phyloP scores from a whole-genome alignment of 2,888 invertebrate genomes.

The Torymus texanus region DNA sequence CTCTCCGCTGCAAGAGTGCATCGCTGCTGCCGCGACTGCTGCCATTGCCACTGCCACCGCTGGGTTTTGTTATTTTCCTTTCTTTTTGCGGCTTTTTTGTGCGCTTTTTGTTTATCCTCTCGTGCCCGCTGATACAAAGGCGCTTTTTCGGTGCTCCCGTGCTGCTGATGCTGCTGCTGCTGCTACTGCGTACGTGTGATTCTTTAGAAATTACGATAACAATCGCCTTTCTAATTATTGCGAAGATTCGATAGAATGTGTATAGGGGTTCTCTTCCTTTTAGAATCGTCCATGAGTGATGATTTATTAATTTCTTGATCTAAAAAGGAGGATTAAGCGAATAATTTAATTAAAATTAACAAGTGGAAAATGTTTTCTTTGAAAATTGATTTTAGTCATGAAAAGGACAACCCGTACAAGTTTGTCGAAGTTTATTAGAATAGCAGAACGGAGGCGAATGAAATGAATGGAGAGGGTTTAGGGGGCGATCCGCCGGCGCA shows the following conservation, averaged over 20 bases:
- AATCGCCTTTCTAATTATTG: not conserved
- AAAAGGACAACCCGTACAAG: too few species aligned
- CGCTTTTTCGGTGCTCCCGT: conserved; percentile 17
- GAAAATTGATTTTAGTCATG: too few species aligned
- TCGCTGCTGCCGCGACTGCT: not conserved
- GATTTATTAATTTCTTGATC: too few species aligned
- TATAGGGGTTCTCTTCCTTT: too few species aligned
- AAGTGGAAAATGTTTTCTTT: too few species aligned
- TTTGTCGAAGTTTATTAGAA: too few species aligned
- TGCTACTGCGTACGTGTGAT: not conserved
- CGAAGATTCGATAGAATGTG: too few species aligned
- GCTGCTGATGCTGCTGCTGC: too few species aligned
- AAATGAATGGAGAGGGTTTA: not conserved
- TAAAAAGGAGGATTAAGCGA: too few species aligned
- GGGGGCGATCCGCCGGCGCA: not conserved
- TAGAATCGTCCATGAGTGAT: too few species aligned
- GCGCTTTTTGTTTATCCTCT: conserved; percentile 19
- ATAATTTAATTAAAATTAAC: too few species aligned
- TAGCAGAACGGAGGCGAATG: not conserved
- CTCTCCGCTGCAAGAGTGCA: not conserved
- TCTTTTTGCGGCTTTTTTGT: conserved; percentile 1
- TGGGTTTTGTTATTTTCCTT: conserved; percentile 4
- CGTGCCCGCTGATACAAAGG: not conserved
- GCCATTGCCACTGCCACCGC: not conserved
- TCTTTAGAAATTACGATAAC: conserved; percentile 6